Percentiles rank a stretch among this genome's conserved stretches.
Conservation (phyloP, 2,113 vertebrate species). For the Lutjanus erythropterus region DNA sequence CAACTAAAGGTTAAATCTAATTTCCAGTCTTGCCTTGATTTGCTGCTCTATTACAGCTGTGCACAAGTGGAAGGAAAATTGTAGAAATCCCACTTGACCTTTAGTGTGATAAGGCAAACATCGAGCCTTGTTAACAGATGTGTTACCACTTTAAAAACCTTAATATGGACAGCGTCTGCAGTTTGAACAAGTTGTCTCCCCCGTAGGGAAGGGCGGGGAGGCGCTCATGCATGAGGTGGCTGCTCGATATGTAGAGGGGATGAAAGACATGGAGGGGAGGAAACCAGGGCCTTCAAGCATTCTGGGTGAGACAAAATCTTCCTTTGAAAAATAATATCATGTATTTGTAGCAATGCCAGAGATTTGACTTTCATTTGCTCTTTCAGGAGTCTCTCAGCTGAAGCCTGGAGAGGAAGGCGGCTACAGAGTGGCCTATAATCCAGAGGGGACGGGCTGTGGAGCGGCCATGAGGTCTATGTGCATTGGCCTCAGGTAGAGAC, state of each 20-base stretch:
- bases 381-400: slow-evolving; percentile 86
- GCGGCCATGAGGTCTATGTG: slow-evolving; percentile 91
- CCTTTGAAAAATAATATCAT: not conserved
- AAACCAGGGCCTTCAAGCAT: slow-evolving; percentile 88
- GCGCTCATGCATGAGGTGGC: slow-evolving; percentile 87
- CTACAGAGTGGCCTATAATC: slow-evolving; percentile 85
- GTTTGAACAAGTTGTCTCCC: slow-evolving; percentile 9
- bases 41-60: slow-evolving; percentile 32
- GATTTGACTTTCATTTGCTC: not conserved
- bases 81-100: slow-evolving; percentile 60
- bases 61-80: slow-evolving; percentile 30
- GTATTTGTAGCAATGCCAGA: not conserved
- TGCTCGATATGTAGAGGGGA: slow-evolving; percentile 84
- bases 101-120: slow-evolving; percentile 52
- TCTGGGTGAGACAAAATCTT: slow-evolving; percentile 73
- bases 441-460: slow-evolving; percentile 86
- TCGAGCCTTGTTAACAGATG: slow-evolving; percentile 30
- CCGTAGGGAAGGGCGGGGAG: slow-evolving; percentile 82
- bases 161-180: not conserved
- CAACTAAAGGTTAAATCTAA: slow-evolving; percentile 68
- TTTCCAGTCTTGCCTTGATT: slow-evolving; percentile 61
- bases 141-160: slow-evolving; percentile 33
- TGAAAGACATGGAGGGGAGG: slow-evolving; percentile 90
- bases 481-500: slow-evolving; percentile 86
- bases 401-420: slow-evolving; percentile 83